phyloP scores from a whole-genome alignment of 2,113 vertebrate species.

The Microtus oregoni region DNA sequence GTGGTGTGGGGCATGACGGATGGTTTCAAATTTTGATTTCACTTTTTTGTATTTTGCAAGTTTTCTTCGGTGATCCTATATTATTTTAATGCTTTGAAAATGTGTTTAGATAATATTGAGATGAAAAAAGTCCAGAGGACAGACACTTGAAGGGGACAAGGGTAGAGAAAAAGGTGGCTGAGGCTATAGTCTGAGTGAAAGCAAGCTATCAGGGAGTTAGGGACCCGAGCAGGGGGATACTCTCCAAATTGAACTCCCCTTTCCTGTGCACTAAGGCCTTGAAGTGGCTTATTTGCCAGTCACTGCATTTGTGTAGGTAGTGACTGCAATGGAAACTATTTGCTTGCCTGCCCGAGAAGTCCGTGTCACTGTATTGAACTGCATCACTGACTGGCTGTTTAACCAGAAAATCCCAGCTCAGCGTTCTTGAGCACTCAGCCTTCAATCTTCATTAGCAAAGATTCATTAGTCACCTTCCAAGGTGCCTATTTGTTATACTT shows the following conservation, averaged over 20 bases:
- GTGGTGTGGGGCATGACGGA: not conserved
- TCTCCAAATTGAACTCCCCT: slow-evolving; percentile 19
- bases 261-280: not conserved
- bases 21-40: not conserved
- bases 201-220: not conserved
- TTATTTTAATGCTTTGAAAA: slow-evolving; percentile 45
- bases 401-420: not conserved
- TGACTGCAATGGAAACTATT: slow-evolving; percentile 60
- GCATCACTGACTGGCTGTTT: not conserved
- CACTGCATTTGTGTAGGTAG: not conserved
- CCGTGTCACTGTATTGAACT: not conserved
- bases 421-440: not conserved
- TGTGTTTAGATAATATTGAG: slow-evolving; percentile 20
- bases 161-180: not conserved
- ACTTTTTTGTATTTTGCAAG: slow-evolving; percentile 32
- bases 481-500: not conserved
- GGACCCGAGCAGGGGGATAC: not conserved
- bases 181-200: not conserved
- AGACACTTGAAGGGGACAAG: not conserved
- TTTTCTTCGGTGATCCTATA: slow-evolving; percentile 34
- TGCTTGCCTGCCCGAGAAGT: not conserved
- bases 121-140: slow-evolving; percentile 19
- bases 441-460: not conserved
- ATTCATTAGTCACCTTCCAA: slow-evolving; percentile 25
- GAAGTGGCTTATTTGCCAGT: not conserved